A percentile compares a stretch with the other conserved stretches of the same genome.
Evolutionary conservation across 2,797 vertebrate genomes (phyloP).

Genomic region (Linurgus olivaceus): DNA sequence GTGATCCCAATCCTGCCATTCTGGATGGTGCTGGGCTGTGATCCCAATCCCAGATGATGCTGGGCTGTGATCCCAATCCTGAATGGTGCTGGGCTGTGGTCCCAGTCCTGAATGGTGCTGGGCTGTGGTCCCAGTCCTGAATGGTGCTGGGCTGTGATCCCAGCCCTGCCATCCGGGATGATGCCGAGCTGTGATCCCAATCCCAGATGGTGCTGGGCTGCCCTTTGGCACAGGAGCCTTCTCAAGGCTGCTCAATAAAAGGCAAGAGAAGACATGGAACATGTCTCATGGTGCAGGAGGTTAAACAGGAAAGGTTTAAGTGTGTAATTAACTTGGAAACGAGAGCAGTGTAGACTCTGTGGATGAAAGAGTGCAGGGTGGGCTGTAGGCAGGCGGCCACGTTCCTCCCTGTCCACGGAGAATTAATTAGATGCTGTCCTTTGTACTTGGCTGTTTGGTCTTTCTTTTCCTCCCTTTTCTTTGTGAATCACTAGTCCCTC

Average conservation of each 20-base stretch:
- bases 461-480: neutral
- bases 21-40: neutral
- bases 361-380: neutral
- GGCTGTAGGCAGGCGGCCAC: constrained; percentile 14
- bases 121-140: neutral
- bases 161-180: neutral
- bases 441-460: neutral
- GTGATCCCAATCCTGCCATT: neutral
- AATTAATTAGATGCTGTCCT: neutral
- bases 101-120: fast-evolving
- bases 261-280: neutral
- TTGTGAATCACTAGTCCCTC: neutral
- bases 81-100: too few species aligned
- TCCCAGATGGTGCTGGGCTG: neutral
- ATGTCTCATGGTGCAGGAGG: neutral
- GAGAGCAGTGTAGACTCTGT: neutral
- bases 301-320: constrained; percentile 45
- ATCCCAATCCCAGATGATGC: too few species aligned
- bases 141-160: neutral
- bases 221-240: neutral
- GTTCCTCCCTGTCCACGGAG: neutral
- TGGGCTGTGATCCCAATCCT: too few species aligned
- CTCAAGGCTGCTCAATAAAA: neutral
- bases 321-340: constrained; percentile 41
- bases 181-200: neutral